A percentile compares a stretch with the other conserved stretches of the same genome.
phyloP scores from a whole-genome alignment of 2,888 invertebrate genomes.

The Platycnemis pennipes region DNA sequence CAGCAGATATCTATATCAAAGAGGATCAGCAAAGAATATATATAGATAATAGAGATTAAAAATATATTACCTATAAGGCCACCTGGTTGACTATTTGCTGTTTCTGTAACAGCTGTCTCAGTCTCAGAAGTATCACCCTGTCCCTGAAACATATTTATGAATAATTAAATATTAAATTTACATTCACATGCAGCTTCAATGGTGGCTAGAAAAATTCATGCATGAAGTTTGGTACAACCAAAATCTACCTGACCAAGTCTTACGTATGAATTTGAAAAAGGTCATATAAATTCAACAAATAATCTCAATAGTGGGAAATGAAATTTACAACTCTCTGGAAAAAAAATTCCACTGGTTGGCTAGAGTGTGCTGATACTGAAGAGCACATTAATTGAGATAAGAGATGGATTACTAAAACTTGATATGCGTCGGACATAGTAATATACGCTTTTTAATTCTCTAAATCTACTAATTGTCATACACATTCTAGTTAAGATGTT shows the following conservation, averaged over 20 bases:
- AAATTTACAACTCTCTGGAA: background rate
- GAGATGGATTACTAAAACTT: no score
- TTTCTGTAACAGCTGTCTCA: background rate
- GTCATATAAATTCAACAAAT: background rate
- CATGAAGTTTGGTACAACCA: no score
- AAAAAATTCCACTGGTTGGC: background rate
- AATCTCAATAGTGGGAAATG: background rate
- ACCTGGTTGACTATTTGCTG: background rate
- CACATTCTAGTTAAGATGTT: no score
- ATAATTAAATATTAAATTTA: background rate
- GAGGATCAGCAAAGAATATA: background rate
- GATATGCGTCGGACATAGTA: no score
- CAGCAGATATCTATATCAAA: background rate
- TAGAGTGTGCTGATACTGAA: no score
- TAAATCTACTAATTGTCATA: no score
- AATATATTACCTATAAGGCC: constrained; percentile 14
- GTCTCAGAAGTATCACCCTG: background rate
- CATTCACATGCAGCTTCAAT: background rate
- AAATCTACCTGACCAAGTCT: no score
- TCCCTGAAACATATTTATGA: background rate
- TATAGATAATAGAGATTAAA: background rate
- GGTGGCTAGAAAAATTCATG: no score
- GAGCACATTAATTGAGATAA: background rate
- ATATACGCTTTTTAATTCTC: no score
- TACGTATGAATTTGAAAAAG: background rate